phyloP scores from a whole-genome alignment of 2,888 invertebrate genomes.

The Sturmia bella region DNA sequence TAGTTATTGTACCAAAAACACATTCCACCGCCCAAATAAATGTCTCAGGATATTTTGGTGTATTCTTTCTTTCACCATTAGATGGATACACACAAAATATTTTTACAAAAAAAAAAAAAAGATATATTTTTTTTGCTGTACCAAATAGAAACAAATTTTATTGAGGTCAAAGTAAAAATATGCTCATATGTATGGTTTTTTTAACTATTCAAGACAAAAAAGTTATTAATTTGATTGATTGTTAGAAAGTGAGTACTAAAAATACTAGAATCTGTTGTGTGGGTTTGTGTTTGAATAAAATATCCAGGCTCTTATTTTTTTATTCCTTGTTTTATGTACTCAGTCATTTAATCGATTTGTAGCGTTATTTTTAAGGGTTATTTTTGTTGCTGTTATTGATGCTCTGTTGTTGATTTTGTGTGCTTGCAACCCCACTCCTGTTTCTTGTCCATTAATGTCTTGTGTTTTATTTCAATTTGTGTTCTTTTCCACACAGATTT shows the following conservation, averaged over 20 bases:
- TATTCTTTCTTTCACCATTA: constrained; percentile 45
- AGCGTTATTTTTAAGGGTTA: constrained; percentile 72
- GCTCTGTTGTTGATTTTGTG: constrained; percentile 33
- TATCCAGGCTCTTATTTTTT: constrained; percentile 16
- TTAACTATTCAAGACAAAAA: background rate
- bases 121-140: background rate
- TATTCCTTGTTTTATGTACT: constrained; percentile 58
- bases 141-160: constrained; percentile 31
- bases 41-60: constrained; percentile 56
- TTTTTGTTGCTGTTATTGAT: constrained; percentile 61
- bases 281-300: constrained; percentile 14
- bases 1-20: constrained; percentile 41
- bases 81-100: constrained; percentile 66
- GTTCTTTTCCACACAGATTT: constrained; percentile 21
- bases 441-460: constrained; percentile 9
- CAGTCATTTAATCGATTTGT: constrained; percentile 71
- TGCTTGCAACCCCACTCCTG: constrained; percentile 21
- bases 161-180: constrained; percentile 47
- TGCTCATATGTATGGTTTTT: constrained; percentile 22
- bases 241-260: background rate
- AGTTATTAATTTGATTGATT: background rate
- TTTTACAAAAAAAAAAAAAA: constrained; percentile 27
- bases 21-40: constrained; percentile 61
- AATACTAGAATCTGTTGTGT: background rate
- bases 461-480: constrained; percentile 30